A percentile compares a stretch with the other conserved stretches of the same genome.
Evolutionary conservation across 2,888 invertebrate species (phyloP).

Genomic region (Drosophila mulleri): DNA sequence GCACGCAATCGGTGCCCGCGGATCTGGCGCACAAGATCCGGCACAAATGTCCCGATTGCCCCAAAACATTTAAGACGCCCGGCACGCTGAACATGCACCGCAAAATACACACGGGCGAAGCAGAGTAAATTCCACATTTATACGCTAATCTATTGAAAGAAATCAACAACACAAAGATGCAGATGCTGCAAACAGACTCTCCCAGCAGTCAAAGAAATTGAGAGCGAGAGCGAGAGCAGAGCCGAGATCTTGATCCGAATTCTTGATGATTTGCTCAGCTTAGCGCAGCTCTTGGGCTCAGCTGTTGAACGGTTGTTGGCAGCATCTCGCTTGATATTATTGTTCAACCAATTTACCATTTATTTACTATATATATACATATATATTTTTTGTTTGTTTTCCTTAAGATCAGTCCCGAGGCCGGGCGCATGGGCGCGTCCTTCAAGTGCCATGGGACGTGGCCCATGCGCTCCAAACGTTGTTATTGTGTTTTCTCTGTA

Average conservation of each 20-base stretch:
- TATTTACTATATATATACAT: constrained; percentile 33
- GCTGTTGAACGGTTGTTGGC: neutral
- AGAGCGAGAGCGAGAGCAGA: neutral
- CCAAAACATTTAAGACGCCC: constrained; percentile 84
- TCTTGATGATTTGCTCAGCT: neutral
- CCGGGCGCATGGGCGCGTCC: constrained; percentile 72
- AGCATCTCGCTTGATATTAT: constrained; percentile 16
- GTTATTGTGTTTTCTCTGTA: constrained; percentile 42
- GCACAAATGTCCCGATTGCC: constrained; percentile 84
- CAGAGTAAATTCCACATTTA: constrained; percentile 83
- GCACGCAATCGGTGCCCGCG: constrained; percentile 66
- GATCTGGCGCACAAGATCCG: constrained; percentile 80
- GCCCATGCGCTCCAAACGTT: constrained; percentile 60
- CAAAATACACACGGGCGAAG: constrained; percentile 84
- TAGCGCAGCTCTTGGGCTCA: neutral
- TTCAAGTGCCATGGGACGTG: constrained; percentile 64
- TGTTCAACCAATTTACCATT: constrained; percentile 29
- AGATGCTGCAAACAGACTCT: constrained; percentile 15
- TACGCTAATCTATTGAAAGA: constrained; percentile 33
- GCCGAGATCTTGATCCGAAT: neutral
- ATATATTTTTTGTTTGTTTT: constrained; percentile 69
- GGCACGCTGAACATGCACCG: constrained; percentile 84
- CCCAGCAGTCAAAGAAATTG: neutral
- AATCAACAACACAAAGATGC: constrained; percentile 1
- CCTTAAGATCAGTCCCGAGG: constrained; percentile 66